Evolutionary conservation across 2,888 invertebrate genomes (phyloP).

Genomic region (Cerastis leucographa): DNA sequence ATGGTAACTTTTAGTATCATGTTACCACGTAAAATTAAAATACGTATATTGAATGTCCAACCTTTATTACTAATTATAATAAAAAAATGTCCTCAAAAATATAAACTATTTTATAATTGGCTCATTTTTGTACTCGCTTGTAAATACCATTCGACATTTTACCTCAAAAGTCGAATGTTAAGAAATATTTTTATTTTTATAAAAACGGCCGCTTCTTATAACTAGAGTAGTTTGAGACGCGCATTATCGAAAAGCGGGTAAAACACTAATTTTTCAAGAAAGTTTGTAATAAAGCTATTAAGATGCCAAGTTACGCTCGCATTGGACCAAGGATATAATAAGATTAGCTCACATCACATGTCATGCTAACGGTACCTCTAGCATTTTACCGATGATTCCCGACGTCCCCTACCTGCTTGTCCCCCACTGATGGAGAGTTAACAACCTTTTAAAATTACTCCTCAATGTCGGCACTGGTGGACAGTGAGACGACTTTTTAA

Average conservation of each 20-base stretch:
- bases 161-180: slow-evolving; percentile 38
- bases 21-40: slow-evolving; percentile 58
- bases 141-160: slow-evolving; percentile 44
- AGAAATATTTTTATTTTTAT: slow-evolving; percentile 68
- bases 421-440: background rate
- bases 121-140: slow-evolving; percentile 64
- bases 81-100: slow-evolving; percentile 57
- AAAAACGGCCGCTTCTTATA: slow-evolving; percentile 59
- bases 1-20: slow-evolving; percentile 48
- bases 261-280: slow-evolving; percentile 62
- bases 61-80: slow-evolving; percentile 35
- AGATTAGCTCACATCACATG: slow-evolving; percentile 87
- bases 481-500: background rate
- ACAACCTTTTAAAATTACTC: background rate
- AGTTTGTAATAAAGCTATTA: slow-evolving; percentile 72
- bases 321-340: slow-evolving; percentile 88
- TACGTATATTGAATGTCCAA: slow-evolving; percentile 66
- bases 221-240: slow-evolving; percentile 64
- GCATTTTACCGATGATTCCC: slow-evolving; percentile 72
- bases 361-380: slow-evolving; percentile 80
- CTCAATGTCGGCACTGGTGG: background rate
- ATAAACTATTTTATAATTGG: slow-evolving; percentile 66
- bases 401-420: background rate
- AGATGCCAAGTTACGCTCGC: slow-evolving; percentile 88
- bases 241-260: slow-evolving; percentile 80